A percentile compares a stretch with the other conserved stretches of the same genome.
These are phyloP conservation scores for Gambelia wislizenii DNA, from an alignment of 2,797 vertebrate genomes.

Conservation along the genomic window DNA sequence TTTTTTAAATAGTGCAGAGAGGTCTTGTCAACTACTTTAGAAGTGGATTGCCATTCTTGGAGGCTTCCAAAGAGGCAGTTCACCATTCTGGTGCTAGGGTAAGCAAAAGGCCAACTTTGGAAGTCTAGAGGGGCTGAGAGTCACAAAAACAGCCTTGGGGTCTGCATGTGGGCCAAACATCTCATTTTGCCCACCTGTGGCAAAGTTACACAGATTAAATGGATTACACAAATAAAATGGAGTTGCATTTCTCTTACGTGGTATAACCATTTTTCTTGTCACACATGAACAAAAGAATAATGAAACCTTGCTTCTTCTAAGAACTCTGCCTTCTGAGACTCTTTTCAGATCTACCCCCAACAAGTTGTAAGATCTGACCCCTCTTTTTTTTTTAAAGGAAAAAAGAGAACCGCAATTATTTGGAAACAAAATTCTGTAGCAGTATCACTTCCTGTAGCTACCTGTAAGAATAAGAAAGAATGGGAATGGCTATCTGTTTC, in stretches of 20 bases:
- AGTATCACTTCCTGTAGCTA: neutral
- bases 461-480: neutral
- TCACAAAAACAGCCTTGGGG: too few species aligned
- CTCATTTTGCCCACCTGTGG: too few species aligned
- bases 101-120: too few species aligned
- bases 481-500: neutral
- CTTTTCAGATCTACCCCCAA: neutral
- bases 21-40: too few species aligned
- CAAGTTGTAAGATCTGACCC: neutral
- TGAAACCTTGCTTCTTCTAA: neutral
- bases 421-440: neutral
- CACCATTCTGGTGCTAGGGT: too few species aligned
- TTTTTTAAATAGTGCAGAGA: too few species aligned
- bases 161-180: too few species aligned
- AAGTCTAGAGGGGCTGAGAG: too few species aligned
- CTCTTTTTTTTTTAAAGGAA: neutral
- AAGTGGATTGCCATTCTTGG: too few species aligned
- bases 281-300: neutral
- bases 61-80: too few species aligned
- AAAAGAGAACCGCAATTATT: neutral
- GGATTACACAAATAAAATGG: neutral
- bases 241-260: neutral
- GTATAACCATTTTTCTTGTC: neutral
- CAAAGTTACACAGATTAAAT: too few species aligned
- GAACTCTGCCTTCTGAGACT: neutral